These are phyloP conservation scores for Chrysogorgia sp. DNA, from an alignment of 92 coral and sea anemone species.

Conservation along the genomic window DNA sequence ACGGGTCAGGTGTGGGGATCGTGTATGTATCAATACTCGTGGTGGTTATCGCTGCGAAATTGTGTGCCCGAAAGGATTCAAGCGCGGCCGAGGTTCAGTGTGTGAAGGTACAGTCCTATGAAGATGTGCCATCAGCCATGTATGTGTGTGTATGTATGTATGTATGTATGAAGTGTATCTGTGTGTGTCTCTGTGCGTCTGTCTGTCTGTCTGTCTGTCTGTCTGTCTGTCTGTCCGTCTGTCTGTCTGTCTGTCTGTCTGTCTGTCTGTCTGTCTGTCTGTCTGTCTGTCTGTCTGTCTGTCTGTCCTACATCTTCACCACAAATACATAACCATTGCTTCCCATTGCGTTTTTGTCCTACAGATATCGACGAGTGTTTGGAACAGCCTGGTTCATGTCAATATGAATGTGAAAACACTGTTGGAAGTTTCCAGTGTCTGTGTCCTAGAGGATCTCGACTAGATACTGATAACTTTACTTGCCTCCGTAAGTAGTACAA, in stretches of 20 bases:
- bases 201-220: slow-evolving; percentile 8
- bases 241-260: slow-evolving; percentile 18
- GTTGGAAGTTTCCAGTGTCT: slow-evolving; percentile 19
- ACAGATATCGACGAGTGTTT: slow-evolving; percentile 40
- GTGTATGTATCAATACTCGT: slow-evolving; percentile 79
- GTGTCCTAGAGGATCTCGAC: slow-evolving; percentile 42
- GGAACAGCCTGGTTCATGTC: slow-evolving; percentile 22
- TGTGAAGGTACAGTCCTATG: slow-evolving; percentile 94
- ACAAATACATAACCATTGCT: too few species aligned
- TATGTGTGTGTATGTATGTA: too few species aligned
- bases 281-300: slow-evolving; percentile 24
- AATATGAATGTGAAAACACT: slow-evolving; percentile 28
- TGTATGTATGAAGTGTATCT: too few species aligned
- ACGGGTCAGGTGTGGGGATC: slow-evolving; percentile 87
- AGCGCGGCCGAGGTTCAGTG: slow-evolving; percentile 14
- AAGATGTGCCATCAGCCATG: too few species aligned
- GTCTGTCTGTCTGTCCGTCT: slow-evolving; percentile 18
- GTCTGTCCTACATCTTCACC: neutral
- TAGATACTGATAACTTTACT: slow-evolving; percentile 10
- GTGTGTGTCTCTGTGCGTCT: neutral
- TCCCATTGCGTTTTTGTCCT: neutral
- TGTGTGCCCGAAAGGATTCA: slow-evolving; percentile 17
- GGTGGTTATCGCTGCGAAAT: slow-evolving; percentile 83
- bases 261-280: slow-evolving; percentile 18
- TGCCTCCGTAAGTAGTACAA: slow-evolving; percentile 22